Conservation (phyloP, 2,888 invertebrate species). For the Hirtodrosophila confusa region DNA sequence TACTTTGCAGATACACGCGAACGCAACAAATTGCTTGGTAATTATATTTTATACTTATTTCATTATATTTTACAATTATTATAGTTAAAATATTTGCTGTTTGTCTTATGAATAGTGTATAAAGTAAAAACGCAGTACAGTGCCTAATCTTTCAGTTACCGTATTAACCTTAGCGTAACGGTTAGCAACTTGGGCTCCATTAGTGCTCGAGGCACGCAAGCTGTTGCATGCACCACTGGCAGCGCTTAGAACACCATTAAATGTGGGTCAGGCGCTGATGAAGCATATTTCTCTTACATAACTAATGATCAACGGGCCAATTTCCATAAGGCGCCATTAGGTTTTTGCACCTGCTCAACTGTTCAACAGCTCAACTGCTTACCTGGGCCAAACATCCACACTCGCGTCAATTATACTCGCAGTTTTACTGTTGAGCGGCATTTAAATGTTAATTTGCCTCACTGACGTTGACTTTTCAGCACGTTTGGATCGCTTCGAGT, state of each 20-base stretch:
- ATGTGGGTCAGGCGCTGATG: conserved; percentile 59
- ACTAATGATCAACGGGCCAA: conserved; percentile 40
- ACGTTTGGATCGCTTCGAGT: conserved; percentile 36
- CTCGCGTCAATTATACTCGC: not conserved
- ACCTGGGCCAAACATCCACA: conserved; percentile 13
- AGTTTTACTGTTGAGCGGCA: conserved; percentile 59
- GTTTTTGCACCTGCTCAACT: conserved; percentile 38
- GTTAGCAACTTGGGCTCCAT: conserved; percentile 32
- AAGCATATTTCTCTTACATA: conserved; percentile 53
- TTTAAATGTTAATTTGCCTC: conserved; percentile 68
- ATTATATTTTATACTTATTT: conserved; percentile 15
- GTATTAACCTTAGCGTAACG: conserved; percentile 28
- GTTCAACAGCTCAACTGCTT: conserved; percentile 27
- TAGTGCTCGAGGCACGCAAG: conserved; percentile 54
- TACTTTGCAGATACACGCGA: conserved; percentile 44
- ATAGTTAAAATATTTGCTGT: conserved; percentile 1
- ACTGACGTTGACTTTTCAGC: conserved; percentile 57
- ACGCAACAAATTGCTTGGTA: conserved; percentile 43
- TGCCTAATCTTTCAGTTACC: not conserved
- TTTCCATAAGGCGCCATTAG: conserved; percentile 39
- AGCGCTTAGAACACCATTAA: conserved; percentile 49
- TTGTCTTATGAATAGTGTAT: not conserved
- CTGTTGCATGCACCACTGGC: conserved; percentile 47
- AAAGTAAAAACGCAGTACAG: not conserved
- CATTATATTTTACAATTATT: not conserved